phyloP scores from a whole-genome alignment of 2,888 invertebrate genomes.

The Clistopyga incitator region DNA sequence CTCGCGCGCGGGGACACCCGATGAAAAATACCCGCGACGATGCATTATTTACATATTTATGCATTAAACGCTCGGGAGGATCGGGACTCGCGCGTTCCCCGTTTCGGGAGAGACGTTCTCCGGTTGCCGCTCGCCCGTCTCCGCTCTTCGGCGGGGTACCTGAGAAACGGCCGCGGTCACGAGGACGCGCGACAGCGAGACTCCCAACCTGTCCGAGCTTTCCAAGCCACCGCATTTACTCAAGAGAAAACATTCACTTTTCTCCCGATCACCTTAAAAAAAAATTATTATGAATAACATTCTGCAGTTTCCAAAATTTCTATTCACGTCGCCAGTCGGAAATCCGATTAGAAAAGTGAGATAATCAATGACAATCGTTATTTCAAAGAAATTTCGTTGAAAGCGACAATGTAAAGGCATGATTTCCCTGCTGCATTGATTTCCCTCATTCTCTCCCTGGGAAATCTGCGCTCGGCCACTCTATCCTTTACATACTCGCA shows the following conservation, averaged over 20 bases:
- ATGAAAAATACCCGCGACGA: constrained; percentile 79
- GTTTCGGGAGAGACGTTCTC: constrained; percentile 66
- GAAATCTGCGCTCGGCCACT: constrained; percentile 1
- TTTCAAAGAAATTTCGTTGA: constrained; percentile 21
- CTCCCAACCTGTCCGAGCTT: too few relatives aligned
- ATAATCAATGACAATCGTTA: too few relatives aligned
- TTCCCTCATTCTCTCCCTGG: background rate
- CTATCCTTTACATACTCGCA: background rate
- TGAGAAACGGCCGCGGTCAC: constrained; percentile 1
- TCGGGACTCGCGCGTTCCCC: constrained; percentile 23
- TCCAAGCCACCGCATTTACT: background rate
- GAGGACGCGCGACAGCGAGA: background rate
- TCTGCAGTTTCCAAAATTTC: too few relatives aligned
- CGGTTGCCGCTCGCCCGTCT: constrained; percentile 59
- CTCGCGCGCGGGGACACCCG: constrained; percentile 71
- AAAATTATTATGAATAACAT: too few relatives aligned
- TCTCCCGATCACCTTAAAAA: too few relatives aligned
- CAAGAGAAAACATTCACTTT: too few relatives aligned
- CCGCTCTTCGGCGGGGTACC: constrained; percentile 24
- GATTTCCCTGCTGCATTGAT: constrained; percentile 24
- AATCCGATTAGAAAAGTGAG: too few relatives aligned
- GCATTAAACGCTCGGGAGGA: constrained; percentile 76
- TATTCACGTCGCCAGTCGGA: too few relatives aligned
- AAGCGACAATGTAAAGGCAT: constrained; percentile 19
- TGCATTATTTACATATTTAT: constrained; percentile 82